Percentiles rank a stretch among this genome's conserved stretches.
phyloP scores from a whole-genome alignment of 2,797 vertebrate genomes.

The Dendrocincla fuliginosa region DNA sequence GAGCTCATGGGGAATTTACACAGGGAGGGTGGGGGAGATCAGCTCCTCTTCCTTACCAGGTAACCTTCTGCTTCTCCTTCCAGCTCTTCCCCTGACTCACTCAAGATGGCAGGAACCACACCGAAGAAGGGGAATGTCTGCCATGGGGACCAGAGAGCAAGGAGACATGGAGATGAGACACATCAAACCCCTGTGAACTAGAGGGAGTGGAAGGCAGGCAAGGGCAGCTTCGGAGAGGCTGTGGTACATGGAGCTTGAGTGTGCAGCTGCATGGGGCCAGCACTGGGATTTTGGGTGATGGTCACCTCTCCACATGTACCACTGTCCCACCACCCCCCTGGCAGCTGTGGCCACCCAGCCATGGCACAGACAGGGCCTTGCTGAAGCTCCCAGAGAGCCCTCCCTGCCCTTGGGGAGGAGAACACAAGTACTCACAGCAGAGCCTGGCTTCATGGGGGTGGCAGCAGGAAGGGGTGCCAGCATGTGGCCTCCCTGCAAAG shows the following conservation, averaged over 20 bases:
- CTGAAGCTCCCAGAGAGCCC: not conserved
- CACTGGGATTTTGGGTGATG: not conserved
- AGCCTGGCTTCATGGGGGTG: slow-evolving; percentile 93
- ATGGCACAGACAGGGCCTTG: not conserved
- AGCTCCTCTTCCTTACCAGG: slow-evolving; percentile 81
- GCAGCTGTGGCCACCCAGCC: not conserved
- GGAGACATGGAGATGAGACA: not conserved
- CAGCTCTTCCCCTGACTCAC: slow-evolving; percentile 93
- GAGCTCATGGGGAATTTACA: not conserved
- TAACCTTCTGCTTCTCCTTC: slow-evolving; percentile 95
- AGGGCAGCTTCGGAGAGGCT: not conserved
- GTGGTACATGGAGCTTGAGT: accelerated
- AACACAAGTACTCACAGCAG: slow-evolving; percentile 86
- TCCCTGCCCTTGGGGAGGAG: not conserved
- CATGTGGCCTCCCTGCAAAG: slow-evolving; percentile 91
- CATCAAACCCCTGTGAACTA: not conserved
- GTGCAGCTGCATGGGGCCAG: accelerated
- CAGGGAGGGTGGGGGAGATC: not conserved
- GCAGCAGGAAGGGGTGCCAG: slow-evolving; percentile 92
- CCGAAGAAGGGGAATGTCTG: slow-evolving; percentile 97
- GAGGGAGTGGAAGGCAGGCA: not conserved
- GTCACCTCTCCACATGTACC: not conserved
- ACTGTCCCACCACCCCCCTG: not conserved
- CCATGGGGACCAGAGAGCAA: not conserved
- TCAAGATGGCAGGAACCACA: slow-evolving; percentile 92